phyloP scores from a whole-genome alignment of 2,888 invertebrate genomes.

The Luffia ferchaultella region DNA sequence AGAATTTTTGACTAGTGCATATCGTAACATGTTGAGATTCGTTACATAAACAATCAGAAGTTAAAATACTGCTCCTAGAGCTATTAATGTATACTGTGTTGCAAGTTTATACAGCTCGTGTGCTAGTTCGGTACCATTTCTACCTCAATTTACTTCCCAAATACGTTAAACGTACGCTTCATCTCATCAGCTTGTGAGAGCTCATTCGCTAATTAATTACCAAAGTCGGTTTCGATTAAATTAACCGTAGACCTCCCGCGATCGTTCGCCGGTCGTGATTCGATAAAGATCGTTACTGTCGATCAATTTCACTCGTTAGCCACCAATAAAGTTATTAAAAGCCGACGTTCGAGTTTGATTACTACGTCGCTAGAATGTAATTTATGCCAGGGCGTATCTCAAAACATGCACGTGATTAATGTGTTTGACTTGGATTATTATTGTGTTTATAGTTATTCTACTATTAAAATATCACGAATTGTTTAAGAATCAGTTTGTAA shows the following conservation, averaged over 20 bases:
- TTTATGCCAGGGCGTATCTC: background rate
- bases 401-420: background rate
- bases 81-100: too few species aligned
- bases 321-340: conserved; percentile 51
- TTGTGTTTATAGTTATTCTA: background rate
- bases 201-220: conserved; percentile 64
- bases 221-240: conserved; percentile 62
- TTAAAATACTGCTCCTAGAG: too few species aligned
- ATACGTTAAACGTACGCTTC: too few species aligned
- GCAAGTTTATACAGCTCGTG: too few species aligned
- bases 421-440: background rate
- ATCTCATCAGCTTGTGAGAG: conserved; percentile 46
- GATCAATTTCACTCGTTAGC: conserved; percentile 54
- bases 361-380: background rate
- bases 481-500: background rate
- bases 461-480: background rate
- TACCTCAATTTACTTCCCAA: too few species aligned
- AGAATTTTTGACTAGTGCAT: too few species aligned
- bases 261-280: conserved; percentile 31
- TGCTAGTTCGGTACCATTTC: too few species aligned
- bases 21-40: too few species aligned
- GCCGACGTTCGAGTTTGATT: background rate
- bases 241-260: conserved; percentile 45
- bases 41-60: too few species aligned
- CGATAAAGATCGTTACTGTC: conserved; percentile 57